Evolutionary conservation across 2,113 vertebrate species (phyloP).

Genomic region (Python bivittatus): DNA sequence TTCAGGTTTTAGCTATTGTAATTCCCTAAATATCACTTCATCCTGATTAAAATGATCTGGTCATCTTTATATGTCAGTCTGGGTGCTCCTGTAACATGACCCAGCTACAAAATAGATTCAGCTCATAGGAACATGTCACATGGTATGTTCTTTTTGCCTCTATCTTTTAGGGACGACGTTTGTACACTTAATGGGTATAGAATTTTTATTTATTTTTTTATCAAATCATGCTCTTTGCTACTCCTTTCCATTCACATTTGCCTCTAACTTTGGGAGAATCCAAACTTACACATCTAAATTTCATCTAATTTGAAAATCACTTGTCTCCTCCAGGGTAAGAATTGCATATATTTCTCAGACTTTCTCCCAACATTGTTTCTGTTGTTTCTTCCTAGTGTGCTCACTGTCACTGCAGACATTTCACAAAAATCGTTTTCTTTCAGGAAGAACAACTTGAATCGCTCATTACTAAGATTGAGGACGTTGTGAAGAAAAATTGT

Average conservation of each 20-base stretch:
- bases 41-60: not conserved
- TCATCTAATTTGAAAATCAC: not conserved
- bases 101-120: not conserved
- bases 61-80: not conserved
- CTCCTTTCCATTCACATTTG: not conserved
- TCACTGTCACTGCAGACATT: not conserved
- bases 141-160: no score
- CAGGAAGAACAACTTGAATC: slow-evolving; percentile 49
- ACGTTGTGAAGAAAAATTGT: slow-evolving; percentile 40
- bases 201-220: no score
- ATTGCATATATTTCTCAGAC: not conserved
- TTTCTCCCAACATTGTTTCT: not conserved
- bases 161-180: not conserved
- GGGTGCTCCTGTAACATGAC: not conserved
- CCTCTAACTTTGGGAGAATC: not conserved
- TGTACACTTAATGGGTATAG: not conserved
- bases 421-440: not conserved
- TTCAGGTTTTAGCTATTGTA: not conserved
- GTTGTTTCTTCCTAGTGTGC: not conserved
- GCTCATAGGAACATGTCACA: not conserved
- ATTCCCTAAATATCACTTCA: not conserved
- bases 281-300: not conserved
- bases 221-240: not conserved
- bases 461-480: slow-evolving; percentile 28
- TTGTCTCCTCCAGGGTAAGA: not conserved